Evolutionary conservation across 2,113 vertebrate genomes (phyloP).

Genomic region (Poicephalus gulielmi): DNA sequence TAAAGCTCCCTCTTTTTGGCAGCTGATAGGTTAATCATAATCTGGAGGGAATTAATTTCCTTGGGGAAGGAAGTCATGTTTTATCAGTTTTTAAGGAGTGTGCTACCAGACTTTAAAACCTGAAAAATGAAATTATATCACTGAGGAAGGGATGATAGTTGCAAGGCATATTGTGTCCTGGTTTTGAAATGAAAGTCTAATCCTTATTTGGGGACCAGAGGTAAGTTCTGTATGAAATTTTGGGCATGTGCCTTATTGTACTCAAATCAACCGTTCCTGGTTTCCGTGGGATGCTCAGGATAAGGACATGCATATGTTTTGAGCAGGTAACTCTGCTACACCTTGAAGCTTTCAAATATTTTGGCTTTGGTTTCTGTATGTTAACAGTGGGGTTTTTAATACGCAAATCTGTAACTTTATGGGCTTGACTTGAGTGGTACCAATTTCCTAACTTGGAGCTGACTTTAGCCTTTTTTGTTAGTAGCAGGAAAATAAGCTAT

Average conservation of each 20-base stretch:
- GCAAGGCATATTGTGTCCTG: neutral
- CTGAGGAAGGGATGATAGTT: neutral
- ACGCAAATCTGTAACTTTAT: neutral
- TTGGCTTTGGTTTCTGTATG: neutral
- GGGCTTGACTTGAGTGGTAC: neutral
- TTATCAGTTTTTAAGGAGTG: neutral
- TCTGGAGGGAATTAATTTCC: neutral
- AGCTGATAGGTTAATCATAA: neutral
- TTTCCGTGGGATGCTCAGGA: neutral
- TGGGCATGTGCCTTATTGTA: neutral
- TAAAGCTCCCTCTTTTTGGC: neutral
- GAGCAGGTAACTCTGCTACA: neutral
- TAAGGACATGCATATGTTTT: neutral
- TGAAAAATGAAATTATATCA: neutral
- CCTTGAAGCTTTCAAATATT: neutral
- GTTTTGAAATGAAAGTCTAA: neutral
- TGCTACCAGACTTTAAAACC: neutral
- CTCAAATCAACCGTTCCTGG: neutral
- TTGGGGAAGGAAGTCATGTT: neutral
- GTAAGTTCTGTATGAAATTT: neutral
- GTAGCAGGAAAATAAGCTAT: neutral
- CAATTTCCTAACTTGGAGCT: neutral
- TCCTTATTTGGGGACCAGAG: neutral
- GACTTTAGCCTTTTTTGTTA: neutral
- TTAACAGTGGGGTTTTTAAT: neutral